Evolutionary conservation across 2,888 invertebrate genomes (phyloP), one percentile per base, ranked within the genome.

Genomic region (Syritta pipiens): DNA sequence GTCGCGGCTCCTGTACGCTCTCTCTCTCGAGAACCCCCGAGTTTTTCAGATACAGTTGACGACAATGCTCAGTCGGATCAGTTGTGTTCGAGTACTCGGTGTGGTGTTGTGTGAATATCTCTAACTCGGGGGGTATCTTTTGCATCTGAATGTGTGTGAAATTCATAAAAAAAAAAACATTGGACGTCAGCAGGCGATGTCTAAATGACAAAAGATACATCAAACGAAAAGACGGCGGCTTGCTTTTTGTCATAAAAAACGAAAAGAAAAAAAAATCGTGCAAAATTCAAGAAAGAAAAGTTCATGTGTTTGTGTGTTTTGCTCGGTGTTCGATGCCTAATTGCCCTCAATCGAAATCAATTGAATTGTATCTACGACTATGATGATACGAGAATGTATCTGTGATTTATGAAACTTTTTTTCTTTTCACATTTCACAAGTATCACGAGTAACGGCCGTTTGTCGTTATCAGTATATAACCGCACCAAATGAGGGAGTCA

Each of bases 261-360:
- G 14, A 35, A 35, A 17, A 17, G 9, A 17, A 7, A 7, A 37
- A 37, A 37, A 14, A 7, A 9, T 53, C 24, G 59, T 63, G 51
- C 46, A 59, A 76, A 71, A 30, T 76, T 68, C 37, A 35, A 57
- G 22, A 63, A 63, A 30, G 20, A 10, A 7, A 26, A 26, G 9
- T 17, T 37, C 37, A 17, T 37, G 7, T 17, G 17, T 37, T 14
- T 14, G 37, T 14, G 28, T 28, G 28, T 4, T 28, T 28, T 17
- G 37, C 1, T 28, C 19, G 49, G 57, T 49, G 48, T 32, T 42
- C 20, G 77, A 76, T 74, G 75, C 82, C 84, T 86, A 86, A 86
- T 85, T 85, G 85, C 81, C 83, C 82, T 83, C 86, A 85, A 85
- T 85, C 85, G 85, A 84, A 82, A 83, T 84, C 84, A 85, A 84